Evolutionary conservation across 1,140 invertebrate species (phyloP).

Genomic region (Nephila pilipes): DNA sequence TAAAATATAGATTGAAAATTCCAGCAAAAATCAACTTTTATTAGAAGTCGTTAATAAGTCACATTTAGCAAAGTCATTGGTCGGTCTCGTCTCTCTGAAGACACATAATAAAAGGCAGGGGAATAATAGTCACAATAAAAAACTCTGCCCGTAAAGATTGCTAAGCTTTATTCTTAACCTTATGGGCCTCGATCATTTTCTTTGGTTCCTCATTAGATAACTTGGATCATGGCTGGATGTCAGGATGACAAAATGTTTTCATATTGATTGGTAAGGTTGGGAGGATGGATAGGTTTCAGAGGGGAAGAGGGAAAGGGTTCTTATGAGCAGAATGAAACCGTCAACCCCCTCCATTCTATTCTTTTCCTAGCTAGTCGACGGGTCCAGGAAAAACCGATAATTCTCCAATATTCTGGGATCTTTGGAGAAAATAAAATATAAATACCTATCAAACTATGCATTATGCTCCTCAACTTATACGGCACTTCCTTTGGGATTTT

Average conservation of each 20-base stretch:
- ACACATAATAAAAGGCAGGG: constrained; percentile 2
- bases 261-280: constrained; percentile 56
- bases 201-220: constrained; percentile 50
- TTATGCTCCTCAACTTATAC: constrained; percentile 50
- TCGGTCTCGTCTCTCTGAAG: neutral
- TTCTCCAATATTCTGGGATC: constrained; percentile 67
- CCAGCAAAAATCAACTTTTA: no score
- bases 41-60: neutral
- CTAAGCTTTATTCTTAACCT: neutral
- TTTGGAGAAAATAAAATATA: constrained; percentile 57
- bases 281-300: neutral
- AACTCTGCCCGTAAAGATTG: neutral
- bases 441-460: constrained; percentile 49
- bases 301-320: neutral
- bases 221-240: constrained; percentile 33
- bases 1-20: no score
- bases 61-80: neutral
- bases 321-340: constrained; percentile 59
- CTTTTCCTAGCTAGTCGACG: constrained; percentile 19
- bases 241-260: constrained; percentile 68
- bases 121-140: constrained; percentile 20
- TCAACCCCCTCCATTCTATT: constrained; percentile 14
- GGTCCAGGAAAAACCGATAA: constrained; percentile 58
- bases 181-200: constrained; percentile 24
- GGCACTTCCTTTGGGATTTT: constrained; percentile 14